A percentile compares a stretch with the other conserved stretches of the same genome.
Conservation (phyloP, 2,888 invertebrate species). For the Harpalus rubripes region DNA sequence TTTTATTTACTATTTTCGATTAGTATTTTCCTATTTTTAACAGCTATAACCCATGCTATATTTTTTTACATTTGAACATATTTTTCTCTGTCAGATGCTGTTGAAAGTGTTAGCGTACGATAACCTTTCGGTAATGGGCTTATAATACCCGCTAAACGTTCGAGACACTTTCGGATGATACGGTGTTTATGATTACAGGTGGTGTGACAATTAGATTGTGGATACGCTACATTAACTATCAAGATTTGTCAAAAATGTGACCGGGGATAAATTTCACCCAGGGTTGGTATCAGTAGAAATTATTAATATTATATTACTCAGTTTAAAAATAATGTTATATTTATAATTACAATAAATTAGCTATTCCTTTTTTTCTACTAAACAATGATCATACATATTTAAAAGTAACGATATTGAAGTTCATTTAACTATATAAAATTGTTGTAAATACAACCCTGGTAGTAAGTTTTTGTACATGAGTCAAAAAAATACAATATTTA, state of each 20-base stretch:
- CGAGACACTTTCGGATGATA: conserved; percentile 6
- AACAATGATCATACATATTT: background rate
- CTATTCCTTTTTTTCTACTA: background rate
- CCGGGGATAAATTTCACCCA: conserved; percentile 30
- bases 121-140: conserved; percentile 36
- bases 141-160: conserved; percentile 51
- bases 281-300: conserved; percentile 14
- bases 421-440: background rate
- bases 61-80: background rate
- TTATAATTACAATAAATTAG: background rate
- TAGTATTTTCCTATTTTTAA: background rate
- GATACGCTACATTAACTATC: conserved; percentile 55
- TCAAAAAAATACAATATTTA: background rate
- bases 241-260: conserved; percentile 31
- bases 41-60: background rate
- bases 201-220: conserved; percentile 31
- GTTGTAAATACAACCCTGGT: background rate
- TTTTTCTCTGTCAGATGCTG: background rate
- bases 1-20: background rate
- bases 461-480: background rate
- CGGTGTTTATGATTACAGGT: conserved; percentile 19
- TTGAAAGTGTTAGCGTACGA: conserved; percentile 26
- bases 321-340: background rate
- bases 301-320: background rate
- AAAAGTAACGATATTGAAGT: background rate